Percentiles rank a stretch among this genome's conserved stretches.
phyloP scores from a whole-genome alignment of 1,140 invertebrate genomes.

The Drosophila nebulosa region DNA sequence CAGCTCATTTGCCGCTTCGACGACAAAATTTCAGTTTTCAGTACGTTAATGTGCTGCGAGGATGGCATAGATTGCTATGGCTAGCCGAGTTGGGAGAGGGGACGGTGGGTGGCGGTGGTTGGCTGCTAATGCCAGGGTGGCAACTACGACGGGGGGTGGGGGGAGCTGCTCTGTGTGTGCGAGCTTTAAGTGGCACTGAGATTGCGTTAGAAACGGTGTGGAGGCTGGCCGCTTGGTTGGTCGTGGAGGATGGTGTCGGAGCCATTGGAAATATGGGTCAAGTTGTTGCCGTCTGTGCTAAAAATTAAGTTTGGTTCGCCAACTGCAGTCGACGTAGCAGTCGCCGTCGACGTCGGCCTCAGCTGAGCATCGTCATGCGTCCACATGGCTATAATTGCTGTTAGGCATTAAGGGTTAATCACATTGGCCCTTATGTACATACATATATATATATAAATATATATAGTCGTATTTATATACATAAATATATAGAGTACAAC shows the following conservation, averaged over 20 bases:
- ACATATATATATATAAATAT: constrained; percentile 39
- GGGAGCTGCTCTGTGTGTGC: constrained; percentile 44
- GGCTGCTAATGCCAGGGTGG: background rate
- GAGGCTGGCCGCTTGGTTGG: background rate
- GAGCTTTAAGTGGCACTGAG: constrained; percentile 67
- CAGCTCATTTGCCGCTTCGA: constrained; percentile 78
- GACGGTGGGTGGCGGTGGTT: background rate
- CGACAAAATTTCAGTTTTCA: constrained; percentile 78
- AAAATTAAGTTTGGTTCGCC: constrained; percentile 65
- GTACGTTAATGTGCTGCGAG: constrained; percentile 58
- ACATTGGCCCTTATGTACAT: constrained; percentile 43
- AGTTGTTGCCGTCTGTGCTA: constrained; percentile 75
- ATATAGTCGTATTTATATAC: constrained; percentile 32
- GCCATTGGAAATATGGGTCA: constrained; percentile 76
- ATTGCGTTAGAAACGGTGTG: constrained; percentile 26
- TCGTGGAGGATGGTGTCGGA: constrained; percentile 16
- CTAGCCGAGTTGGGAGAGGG: too few species aligned
- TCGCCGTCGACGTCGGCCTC: constrained; percentile 14
- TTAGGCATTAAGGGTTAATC: constrained; percentile 75
- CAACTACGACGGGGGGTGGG: background rate
- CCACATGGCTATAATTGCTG: constrained; percentile 72
- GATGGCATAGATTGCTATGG: constrained; percentile 1
- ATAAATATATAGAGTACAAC: constrained; percentile 33
- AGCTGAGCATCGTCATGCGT: constrained; percentile 17
- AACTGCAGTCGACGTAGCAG: constrained; percentile 33